Conservation (phyloP, 2,888 invertebrate species). For the Sinopyrophorus schimmeli region DNA sequence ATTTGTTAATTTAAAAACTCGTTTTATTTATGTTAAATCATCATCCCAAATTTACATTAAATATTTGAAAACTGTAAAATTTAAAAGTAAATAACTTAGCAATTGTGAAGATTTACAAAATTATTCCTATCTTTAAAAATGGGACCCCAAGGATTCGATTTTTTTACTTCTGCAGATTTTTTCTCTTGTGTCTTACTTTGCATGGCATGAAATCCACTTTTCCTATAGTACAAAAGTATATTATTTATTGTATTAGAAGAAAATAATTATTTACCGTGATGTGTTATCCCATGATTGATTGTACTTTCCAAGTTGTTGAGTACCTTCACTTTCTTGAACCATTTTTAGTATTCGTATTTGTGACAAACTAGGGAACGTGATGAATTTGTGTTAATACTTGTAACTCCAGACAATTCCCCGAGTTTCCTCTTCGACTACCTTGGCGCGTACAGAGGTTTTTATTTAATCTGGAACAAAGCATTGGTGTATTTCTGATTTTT, state of each 20-base stretch:
- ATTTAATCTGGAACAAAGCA: constrained; percentile 22
- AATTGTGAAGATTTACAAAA: constrained; percentile 73
- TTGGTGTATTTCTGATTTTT: too few relatives aligned
- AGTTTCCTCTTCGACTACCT: constrained; percentile 83
- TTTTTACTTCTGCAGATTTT: constrained; percentile 45
- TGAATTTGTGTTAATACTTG: constrained; percentile 81
- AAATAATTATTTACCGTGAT: constrained; percentile 38
- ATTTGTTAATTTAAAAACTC: too few relatives aligned
- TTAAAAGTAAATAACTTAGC: constrained; percentile 45
- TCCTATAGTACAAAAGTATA: constrained; percentile 40
- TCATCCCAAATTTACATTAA: too few relatives aligned
- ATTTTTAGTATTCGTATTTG: too few relatives aligned
- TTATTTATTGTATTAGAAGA: neutral
- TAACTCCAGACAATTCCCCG: constrained; percentile 83
- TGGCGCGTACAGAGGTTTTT: constrained; percentile 78
- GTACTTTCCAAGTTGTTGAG: constrained; percentile 27
- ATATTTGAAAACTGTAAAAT: too few relatives aligned
- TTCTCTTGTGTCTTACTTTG: constrained; percentile 51
- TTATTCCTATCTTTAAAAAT: constrained; percentile 74
- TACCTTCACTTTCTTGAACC: constrained; percentile 49
- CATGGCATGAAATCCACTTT: constrained; percentile 48
- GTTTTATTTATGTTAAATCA: too few relatives aligned
- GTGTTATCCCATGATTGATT: constrained; percentile 42
- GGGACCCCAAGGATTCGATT: constrained; percentile 65
- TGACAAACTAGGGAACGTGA: constrained; percentile 75